These are phyloP conservation scores for Mixornis gularis DNA, from an alignment of 2,113 vertebrate species.

Conservation along the genomic window DNA sequence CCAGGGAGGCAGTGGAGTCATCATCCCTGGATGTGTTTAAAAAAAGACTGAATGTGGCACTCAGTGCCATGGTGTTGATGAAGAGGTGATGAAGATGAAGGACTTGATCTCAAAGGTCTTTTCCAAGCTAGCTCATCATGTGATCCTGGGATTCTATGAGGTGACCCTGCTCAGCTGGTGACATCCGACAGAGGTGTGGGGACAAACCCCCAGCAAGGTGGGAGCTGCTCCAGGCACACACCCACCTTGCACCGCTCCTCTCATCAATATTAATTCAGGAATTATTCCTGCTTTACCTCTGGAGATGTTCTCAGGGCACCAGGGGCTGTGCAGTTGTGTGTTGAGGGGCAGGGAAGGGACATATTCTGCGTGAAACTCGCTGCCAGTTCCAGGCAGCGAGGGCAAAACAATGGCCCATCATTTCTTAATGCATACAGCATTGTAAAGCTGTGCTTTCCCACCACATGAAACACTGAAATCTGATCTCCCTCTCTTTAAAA, in stretches of 20 bases:
- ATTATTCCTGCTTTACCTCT: neutral
- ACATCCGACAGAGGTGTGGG: accelerated
- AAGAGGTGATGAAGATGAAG: neutral
- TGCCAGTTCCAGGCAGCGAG: neutral
- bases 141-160: accelerated
- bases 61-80: accelerated
- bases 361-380: accelerated
- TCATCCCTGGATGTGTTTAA: accelerated
- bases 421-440: slow-evolving; percentile 15
- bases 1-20: neutral
- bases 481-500: slow-evolving; percentile 2
- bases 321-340: no score
- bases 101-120: neutral
- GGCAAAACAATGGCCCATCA: neutral
- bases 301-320: neutral
- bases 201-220: accelerated
- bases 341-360: neutral
- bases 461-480: neutral
- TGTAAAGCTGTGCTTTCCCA: slow-evolving; percentile 8
- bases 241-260: accelerated
- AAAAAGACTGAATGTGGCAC: accelerated
- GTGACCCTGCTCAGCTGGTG: neutral
- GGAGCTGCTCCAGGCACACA: neutral
- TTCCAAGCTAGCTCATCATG: neutral
- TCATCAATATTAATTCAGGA: neutral